A percentile compares a stretch with the other conserved stretches of the same genome.
phyloP scores from a whole-genome alignment of 2,113 vertebrate species.

The Eidolon helvum region DNA sequence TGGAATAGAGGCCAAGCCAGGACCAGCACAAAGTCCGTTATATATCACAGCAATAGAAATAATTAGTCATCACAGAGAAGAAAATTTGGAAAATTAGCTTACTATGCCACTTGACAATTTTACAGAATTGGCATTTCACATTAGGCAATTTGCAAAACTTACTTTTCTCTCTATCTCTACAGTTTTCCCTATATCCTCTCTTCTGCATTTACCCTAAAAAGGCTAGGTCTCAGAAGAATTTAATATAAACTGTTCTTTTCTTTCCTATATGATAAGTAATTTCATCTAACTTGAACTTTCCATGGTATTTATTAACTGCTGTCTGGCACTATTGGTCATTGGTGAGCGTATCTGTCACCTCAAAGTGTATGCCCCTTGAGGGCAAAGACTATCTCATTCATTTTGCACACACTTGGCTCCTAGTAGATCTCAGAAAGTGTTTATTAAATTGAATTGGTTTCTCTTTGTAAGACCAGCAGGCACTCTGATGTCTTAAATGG shows the following conservation, averaged over 20 bases:
- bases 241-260: background rate
- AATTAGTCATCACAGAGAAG: background rate
- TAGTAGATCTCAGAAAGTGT: background rate
- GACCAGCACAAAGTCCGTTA: background rate
- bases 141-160: background rate
- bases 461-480: slow-evolving; percentile 16
- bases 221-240: background rate
- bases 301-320: background rate
- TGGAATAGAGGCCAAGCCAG: background rate
- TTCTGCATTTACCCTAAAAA: background rate
- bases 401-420: background rate
- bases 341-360: background rate
- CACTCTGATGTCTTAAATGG: background rate
- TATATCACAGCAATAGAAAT: background rate
- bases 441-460: slow-evolving; percentile 44
- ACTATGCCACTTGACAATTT: background rate
- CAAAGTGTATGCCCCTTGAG: background rate
- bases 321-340: background rate
- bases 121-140: background rate
- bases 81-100: slow-evolving; percentile 22
- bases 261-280: background rate
- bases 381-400: background rate
- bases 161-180: slow-evolving; percentile 60
- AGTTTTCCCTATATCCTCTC: slow-evolving; percentile 50
- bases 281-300: background rate